These are phyloP conservation scores for Gymnoscopelus braueri DNA, from an alignment of 2,797 vertebrate species.

Conservation along the genomic window DNA sequence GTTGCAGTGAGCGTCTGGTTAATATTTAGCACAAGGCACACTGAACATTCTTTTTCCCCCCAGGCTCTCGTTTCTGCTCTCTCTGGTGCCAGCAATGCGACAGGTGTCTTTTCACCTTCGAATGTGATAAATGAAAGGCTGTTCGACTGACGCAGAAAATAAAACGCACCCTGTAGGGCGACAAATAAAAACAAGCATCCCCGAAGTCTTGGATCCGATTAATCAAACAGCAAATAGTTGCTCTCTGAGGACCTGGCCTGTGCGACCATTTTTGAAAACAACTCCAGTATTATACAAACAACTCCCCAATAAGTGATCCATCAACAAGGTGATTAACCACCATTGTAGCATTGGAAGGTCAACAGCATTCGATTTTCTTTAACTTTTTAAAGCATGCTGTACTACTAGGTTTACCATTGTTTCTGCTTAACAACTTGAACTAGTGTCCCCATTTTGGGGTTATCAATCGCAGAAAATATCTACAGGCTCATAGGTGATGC, in stretches of 20 bases:
- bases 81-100: constrained; percentile 58
- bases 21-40: constrained; percentile 69
- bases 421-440: neutral
- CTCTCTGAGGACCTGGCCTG: constrained; percentile 42
- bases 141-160: constrained; percentile 62
- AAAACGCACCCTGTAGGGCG: constrained; percentile 60
- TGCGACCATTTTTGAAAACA: constrained; percentile 44
- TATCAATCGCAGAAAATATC: no score
- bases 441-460: neutral
- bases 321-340: constrained; percentile 52
- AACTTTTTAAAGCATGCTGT: no score
- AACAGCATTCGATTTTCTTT: no score
- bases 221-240: constrained; percentile 59
- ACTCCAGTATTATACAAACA: neutral
- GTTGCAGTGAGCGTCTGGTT: constrained; percentile 52
- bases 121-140: constrained; percentile 77
- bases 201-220: constrained; percentile 60
- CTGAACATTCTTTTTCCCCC: constrained; percentile 63
- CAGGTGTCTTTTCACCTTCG: constrained; percentile 76
- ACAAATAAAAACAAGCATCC: constrained; percentile 61
- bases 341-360: constrained; percentile 5
- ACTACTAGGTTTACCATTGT: no score
- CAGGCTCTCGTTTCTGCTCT: constrained; percentile 51
- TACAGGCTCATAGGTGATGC: no score
- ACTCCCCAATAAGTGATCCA: constrained; percentile 46